phyloP scores from a whole-genome alignment of 1,140 invertebrate species.

The Aradophagus sp. region DNA sequence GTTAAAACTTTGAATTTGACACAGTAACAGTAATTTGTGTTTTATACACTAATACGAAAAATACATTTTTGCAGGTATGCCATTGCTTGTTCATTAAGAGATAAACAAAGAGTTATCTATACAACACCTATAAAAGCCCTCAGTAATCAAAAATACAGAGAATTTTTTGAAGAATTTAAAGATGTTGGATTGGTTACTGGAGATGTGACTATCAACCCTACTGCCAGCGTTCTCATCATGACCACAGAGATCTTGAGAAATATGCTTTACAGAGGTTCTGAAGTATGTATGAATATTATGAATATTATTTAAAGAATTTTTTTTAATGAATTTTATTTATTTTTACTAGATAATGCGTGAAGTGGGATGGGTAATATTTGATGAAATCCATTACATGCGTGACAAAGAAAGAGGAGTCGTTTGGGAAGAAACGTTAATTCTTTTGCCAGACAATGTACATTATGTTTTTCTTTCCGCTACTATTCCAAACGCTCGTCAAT shows the following conservation, averaged over 20 bases:
- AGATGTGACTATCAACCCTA: slow-evolving; percentile 99
- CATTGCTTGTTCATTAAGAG: slow-evolving; percentile 82
- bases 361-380: slow-evolving; percentile 99
- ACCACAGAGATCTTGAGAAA: slow-evolving; percentile 99
- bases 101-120: slow-evolving; percentile 95
- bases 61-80: too few relatives aligned
- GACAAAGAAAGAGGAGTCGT: slow-evolving; percentile 99
- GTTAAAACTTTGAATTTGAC: too few relatives aligned
- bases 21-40: too few relatives aligned
- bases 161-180: slow-evolving; percentile 97
- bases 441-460: slow-evolving; percentile 97
- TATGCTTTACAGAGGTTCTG: slow-evolving; percentile 99
- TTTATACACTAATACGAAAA: too few relatives aligned
- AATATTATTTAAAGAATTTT: too few relatives aligned
- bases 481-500: slow-evolving; percentile 98
- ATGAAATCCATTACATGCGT: slow-evolving; percentile 99
- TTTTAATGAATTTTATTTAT: neutral
- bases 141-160: slow-evolving; percentile 99
- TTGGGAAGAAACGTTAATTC: slow-evolving; percentile 99
- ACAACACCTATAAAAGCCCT: slow-evolving; percentile 99
- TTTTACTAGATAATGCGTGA: slow-evolving; percentile 87
- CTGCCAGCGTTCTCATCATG: slow-evolving; percentile 98
- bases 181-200: slow-evolving; percentile 99
- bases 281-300: too few relatives aligned
- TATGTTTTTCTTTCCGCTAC: slow-evolving; percentile 99